Evolutionary conservation across 2,113 vertebrate genomes (phyloP).

Genomic region (Connochaetes taurinus): DNA sequence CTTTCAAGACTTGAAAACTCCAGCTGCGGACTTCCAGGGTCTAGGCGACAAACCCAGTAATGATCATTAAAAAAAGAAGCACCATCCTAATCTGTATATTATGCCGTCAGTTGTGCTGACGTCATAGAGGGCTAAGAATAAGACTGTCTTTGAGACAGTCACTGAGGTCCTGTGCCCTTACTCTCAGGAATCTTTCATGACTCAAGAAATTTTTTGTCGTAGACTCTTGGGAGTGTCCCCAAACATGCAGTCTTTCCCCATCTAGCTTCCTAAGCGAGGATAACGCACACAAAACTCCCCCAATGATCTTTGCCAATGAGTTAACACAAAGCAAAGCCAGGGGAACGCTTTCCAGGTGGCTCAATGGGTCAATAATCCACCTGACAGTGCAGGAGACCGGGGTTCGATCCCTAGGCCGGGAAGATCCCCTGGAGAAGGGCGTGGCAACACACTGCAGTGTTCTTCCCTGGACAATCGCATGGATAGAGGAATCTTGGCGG

Average conservation of each 20-base stretch:
- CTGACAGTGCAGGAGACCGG: not conserved
- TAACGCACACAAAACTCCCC: not conserved
- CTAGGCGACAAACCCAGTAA: not conserved
- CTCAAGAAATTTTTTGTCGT: too few species aligned
- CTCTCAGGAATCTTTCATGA: not conserved
- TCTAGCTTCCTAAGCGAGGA: fast-evolving
- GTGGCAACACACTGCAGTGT: not conserved
- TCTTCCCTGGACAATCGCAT: fast-evolving
- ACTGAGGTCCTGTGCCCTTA: fast-evolving
- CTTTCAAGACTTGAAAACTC: not conserved
- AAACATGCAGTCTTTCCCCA: too few species aligned
- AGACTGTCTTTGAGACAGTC: not conserved
- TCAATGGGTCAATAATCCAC: not conserved
- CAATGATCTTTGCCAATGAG: not conserved
- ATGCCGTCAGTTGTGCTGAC: not conserved
- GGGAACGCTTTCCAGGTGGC: not conserved
- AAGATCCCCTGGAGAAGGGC: not conserved
- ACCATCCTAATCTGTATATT: not conserved
- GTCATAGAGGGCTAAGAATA: not conserved
- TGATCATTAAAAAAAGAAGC: not conserved
- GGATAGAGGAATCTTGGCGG: not conserved
- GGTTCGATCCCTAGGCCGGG: not conserved
- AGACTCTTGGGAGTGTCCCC: too few species aligned
- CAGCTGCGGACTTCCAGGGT: not conserved
- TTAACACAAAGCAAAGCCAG: fast-evolving